Evolutionary conservation across 2,797 vertebrate species (phyloP), one percentile per base, ranked within the genome.

Genomic region (Pipistrellus pygmaeus): DNA sequence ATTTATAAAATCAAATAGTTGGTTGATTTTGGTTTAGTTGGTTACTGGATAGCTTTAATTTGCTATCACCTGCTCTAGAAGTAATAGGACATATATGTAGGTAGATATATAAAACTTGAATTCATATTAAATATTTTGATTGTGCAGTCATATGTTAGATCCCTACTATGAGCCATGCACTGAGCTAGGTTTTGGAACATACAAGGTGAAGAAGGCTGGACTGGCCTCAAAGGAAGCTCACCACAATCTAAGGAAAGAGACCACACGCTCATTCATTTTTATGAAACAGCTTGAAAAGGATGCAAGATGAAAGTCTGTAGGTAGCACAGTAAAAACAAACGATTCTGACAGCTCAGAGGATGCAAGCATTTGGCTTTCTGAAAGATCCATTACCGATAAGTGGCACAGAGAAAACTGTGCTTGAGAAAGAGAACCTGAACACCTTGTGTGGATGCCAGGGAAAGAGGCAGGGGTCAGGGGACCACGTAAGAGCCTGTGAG

Each of bases 271-370:
- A 30, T 91, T 55, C 6, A 23, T 91, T 91, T 57, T 89, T 55
- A 91, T 68, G 60, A 90, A 64, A 46, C 12, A 73, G 35, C 41
- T 89, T 78, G 12, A 71, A 94, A 96, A 87, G 17, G 35, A 95
- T 30, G 11, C 18, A 92, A 83, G 53, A 87, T 21, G 25, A 88
- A 92, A 66, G 41, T 62, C 30, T 90, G 8, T 64, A 18, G 23
- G 25, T 44, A 85, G 75, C 6, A 30, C 27, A 64, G 41, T 66
- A 23, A 92, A 90, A 86, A 73, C 46, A 32, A 93, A 77, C 17
- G 41, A 51, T 89, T 91, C 83, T 66, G 53, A 89, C 51, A 91
- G 35, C 72, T 77, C 38, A 53, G 57, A 87, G 20, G 64, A 95
- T 55, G 5, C 1, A 9, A 57, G 35, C 27, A 23, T 87, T 12